Base-by-base conservation (phyloP, 2,797 vertebrate genomes). In the Acanthis flammea region DNA sequence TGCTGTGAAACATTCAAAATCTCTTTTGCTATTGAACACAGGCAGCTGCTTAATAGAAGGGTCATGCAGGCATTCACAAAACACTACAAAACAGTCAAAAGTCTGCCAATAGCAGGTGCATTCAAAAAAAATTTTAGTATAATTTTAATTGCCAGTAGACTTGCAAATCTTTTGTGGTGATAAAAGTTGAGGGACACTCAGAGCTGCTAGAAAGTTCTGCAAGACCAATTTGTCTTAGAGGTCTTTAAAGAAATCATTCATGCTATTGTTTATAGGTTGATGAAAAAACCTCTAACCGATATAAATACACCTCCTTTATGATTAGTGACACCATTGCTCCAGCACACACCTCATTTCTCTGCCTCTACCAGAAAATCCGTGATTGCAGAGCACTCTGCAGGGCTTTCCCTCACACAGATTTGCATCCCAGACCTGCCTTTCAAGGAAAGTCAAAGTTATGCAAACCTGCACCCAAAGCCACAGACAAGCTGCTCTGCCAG, bases 1-100 rank as follows among this genome's bases (percentile, higher is more conserved):
- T 94, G 90, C 94, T 97, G 92, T 60, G 93, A 96, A 90, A 87
- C 80, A 97, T 94, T 97, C 97, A 97, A 95, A 96, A 95, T 93
- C 85, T 78, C 88, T 95, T 94, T 97, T 45, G 44, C 90, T 94
- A 77, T 30, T 93, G 91, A 96, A 86, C 92, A 95, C 85, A 96
- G 94, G 58, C 42, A 96, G 92, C 63, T 91, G 72, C 78, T 94
- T 94, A 91, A 97, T 96, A 92, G 94, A 97, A 96, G 86, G 68
- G 93, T 96, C 83, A 82, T 31, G 48, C 60, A 92, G 88, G 92
- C 37, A 63, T n/a, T 84, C 35, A 63, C 35, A 92, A 91, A 85
- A 66, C 60, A 71, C 14, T 78, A 27, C 45, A 42, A 55, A 73
- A 77, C 19, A 74, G 67, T 71, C 81, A 55, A 14, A 84, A 86